These are phyloP conservation scores for Antedon mediterranea DNA, from an alignment of 53 echinoderm and acorn worm species.

Conservation along the genomic window DNA sequence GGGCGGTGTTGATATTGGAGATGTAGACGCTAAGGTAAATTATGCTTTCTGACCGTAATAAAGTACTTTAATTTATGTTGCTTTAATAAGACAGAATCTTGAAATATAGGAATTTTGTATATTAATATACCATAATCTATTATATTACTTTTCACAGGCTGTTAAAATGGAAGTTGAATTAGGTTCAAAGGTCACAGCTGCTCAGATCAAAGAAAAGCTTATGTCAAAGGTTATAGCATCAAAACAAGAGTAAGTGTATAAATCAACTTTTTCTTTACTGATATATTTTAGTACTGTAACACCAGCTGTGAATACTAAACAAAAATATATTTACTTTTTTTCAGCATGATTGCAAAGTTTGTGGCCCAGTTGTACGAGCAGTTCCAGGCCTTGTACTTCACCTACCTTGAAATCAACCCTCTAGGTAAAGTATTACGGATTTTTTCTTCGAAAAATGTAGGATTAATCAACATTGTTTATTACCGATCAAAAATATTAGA, in stretches of 20 bases:
- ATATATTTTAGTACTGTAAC: no score
- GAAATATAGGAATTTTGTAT: no score
- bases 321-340: no score
- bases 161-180: conserved; percentile 66
- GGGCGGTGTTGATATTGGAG: conserved; percentile 92
- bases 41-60: no score
- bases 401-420: conserved; percentile 91
- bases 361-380: conserved; percentile 62
- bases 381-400: conserved; percentile 69
- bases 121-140: no score
- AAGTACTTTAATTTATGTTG: no score
- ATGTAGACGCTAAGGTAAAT: conserved; percentile 79
- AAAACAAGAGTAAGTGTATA: conserved; percentile 76
- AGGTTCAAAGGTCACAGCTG: conserved; percentile 55
- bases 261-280: no score
- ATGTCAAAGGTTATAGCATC: conserved; percentile 42
- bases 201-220: conserved; percentile 44
- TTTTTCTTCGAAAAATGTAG: no score
- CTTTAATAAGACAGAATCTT: no score
- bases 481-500: no score
- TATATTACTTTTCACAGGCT: conserved; percentile 31
- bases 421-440: conserved; percentile 32
- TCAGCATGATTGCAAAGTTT: conserved; percentile 75
- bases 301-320: no score
- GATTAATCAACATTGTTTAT: no score